Conservation (phyloP, 2,888 invertebrate species). For the Oxytorus armatus region DNA sequence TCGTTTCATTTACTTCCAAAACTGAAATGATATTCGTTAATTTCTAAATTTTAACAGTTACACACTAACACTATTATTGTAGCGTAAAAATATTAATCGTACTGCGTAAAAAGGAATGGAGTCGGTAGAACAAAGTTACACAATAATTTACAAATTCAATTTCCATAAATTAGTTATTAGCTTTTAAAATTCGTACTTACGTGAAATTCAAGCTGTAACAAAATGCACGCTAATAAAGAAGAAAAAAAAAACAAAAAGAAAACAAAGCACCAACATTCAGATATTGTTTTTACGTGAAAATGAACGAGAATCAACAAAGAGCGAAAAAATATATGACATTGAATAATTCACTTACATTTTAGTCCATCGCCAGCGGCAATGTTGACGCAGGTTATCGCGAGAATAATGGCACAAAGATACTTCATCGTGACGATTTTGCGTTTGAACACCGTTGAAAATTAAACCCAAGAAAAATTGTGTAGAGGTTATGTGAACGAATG, state of each 20-base stretch:
- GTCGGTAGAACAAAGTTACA: too few relatives aligned
- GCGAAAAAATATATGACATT: neutral
- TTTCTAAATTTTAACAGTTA: too few relatives aligned
- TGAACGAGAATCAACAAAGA: neutral
- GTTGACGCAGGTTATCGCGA: conserved; percentile 84
- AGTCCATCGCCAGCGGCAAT: conserved; percentile 85
- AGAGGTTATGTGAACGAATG: conserved; percentile 21
- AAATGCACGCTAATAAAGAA: too few relatives aligned
- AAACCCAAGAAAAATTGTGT: conserved; percentile 24
- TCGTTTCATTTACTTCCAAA: neutral
- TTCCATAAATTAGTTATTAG: too few relatives aligned
- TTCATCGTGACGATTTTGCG: conserved; percentile 74
- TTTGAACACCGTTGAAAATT: neutral
- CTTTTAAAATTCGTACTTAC: too few relatives aligned
- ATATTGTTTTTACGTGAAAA: too few relatives aligned
- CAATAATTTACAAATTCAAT: too few relatives aligned
- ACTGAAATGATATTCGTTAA: too few relatives aligned
- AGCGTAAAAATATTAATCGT: neutral
- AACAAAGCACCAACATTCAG: too few relatives aligned
- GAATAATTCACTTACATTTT: conserved; percentile 89
- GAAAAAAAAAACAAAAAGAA: too few relatives aligned
- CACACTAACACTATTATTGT: neutral
- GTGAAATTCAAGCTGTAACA: too few relatives aligned
- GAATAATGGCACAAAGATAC: conserved; percentile 85
- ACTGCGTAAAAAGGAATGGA: conserved; percentile 18